Conservation (phyloP, 1,140 invertebrate genomes). For the Zaprionus inermis region DNA sequence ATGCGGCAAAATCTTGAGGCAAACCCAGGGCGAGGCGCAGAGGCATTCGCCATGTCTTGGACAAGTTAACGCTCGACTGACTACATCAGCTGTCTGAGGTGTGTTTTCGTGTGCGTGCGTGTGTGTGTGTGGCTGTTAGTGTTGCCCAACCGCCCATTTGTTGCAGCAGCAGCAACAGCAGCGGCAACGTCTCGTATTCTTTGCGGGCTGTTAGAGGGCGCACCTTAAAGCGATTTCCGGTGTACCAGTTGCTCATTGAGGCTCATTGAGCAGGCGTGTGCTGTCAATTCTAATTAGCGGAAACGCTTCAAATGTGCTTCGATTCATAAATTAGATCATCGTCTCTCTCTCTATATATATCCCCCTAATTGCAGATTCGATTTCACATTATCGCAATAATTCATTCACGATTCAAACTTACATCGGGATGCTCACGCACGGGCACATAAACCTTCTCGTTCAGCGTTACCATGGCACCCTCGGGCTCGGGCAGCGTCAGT, state of each 20-base stretch:
- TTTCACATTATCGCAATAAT: not conserved
- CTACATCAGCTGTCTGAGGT: slow-evolving; percentile 48
- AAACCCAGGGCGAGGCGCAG: slow-evolving; percentile 34
- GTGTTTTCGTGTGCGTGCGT: slow-evolving; percentile 14
- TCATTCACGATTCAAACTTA: slow-evolving; percentile 88
- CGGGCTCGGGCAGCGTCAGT: slow-evolving; percentile 95
- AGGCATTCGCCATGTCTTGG: slow-evolving; percentile 47
- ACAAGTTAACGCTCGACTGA: slow-evolving; percentile 71
- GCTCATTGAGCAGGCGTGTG: slow-evolving; percentile 53
- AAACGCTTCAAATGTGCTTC: slow-evolving; percentile 68
- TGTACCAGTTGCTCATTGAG: slow-evolving; percentile 79
- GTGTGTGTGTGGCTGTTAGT: slow-evolving; percentile 32
- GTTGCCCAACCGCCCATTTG: slow-evolving; percentile 63
- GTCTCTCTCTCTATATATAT: not conserved
- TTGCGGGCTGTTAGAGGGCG: slow-evolving; percentile 51
- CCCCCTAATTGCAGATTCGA: not conserved
- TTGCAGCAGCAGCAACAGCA: slow-evolving; percentile 43
- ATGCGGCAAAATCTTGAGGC: slow-evolving; percentile 52
- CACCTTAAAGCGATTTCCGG: slow-evolving; percentile 81
- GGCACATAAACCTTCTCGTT: slow-evolving; percentile 99
- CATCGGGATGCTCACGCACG: slow-evolving; percentile 99
- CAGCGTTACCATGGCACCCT: slow-evolving; percentile 95
- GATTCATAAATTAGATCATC: slow-evolving; percentile 80
- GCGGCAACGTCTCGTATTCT: slow-evolving; percentile 45
- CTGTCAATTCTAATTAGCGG: slow-evolving; percentile 81